A percentile compares a stretch with the other conserved stretches of the same genome.
Evolutionary conservation across 2,888 invertebrate species (phyloP).

Genomic region (Lasioglossum vierecki): DNA sequence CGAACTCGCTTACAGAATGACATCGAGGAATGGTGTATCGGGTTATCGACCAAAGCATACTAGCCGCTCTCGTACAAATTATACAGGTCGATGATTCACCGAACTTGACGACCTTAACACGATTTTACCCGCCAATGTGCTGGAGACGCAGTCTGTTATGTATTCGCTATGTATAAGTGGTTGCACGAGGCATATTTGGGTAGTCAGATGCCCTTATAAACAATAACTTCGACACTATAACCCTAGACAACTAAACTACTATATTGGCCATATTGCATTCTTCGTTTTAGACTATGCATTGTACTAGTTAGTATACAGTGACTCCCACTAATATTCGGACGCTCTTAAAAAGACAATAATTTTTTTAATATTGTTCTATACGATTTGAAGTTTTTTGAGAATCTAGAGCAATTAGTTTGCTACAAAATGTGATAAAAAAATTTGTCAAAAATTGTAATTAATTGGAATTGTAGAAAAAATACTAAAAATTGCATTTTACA

Average conservation of each 20-base stretch:
- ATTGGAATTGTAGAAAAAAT: too few species aligned
- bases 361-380: too few species aligned
- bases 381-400: too few species aligned
- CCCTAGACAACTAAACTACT: neutral
- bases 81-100: slow-evolving; percentile 21
- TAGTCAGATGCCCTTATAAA: neutral
- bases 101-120: slow-evolving; percentile 19
- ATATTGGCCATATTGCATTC: neutral
- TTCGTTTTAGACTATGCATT: too few species aligned
- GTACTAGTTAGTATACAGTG: too few species aligned
- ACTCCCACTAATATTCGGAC: too few species aligned
- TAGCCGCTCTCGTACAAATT: slow-evolving; percentile 9
- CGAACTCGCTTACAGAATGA: slow-evolving; percentile 44
- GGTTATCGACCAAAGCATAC: slow-evolving; percentile 35
- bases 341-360: too few species aligned
- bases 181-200: neutral
- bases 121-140: slow-evolving; percentile 2
- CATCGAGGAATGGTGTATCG: slow-evolving; percentile 42
- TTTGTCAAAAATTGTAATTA: too few species aligned
- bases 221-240: neutral
- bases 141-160: slow-evolving; percentile 1
- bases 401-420: too few species aligned
- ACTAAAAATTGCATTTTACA: too few species aligned
- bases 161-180: neutral
- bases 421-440: too few species aligned